A percentile compares a stretch with the other conserved stretches of the same genome.
Evolutionary conservation across 2,888 invertebrate species (phyloP).

Genomic region (Oscheius sp.): DNA sequence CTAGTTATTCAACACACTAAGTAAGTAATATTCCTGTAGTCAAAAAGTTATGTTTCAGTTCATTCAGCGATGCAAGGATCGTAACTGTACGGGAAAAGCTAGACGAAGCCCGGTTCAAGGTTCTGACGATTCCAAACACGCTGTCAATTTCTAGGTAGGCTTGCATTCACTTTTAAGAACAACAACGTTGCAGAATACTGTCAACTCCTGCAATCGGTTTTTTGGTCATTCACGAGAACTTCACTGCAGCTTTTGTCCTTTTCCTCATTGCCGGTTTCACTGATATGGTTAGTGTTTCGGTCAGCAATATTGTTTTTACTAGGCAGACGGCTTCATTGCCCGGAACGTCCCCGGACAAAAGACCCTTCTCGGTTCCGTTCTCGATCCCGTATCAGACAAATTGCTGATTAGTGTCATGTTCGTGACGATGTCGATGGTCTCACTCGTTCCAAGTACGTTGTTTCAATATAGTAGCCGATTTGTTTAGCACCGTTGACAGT

Average conservation of each 20-base stretch:
- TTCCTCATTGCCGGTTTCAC: conserved; percentile 88
- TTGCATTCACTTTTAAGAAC: not conserved
- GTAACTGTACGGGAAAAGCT: not conserved
- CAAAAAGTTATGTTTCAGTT: too few relatives aligned
- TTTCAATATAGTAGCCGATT: too few relatives aligned
- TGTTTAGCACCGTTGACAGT: conserved; percentile 79
- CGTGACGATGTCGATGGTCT: conserved; percentile 86
- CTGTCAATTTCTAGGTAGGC: conserved; percentile 81
- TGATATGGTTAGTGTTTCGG: conserved; percentile 82
- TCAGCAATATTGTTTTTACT: conserved; percentile 34
- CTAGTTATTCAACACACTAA: too few relatives aligned
- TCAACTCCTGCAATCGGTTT: conserved; percentile 90
- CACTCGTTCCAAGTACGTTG: conserved; percentile 83
- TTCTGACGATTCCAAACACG: conserved; percentile 92
- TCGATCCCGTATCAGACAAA: conserved; percentile 98
- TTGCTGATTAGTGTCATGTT: conserved; percentile 89
- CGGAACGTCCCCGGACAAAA: conserved; percentile 90
- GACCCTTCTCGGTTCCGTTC: conserved; percentile 90
- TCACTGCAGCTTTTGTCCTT: conserved; percentile 83
- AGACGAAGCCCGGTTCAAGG: conserved; percentile 83
- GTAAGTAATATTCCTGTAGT: too few relatives aligned
- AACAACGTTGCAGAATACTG: conserved; percentile 79
- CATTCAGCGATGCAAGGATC: too few relatives aligned
- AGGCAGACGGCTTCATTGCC: conserved; percentile 91
- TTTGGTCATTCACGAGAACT: conserved; percentile 87